These are phyloP conservation scores for Pipra filicauda DNA, from an alignment of 2,113 vertebrate species.

Conservation along the genomic window DNA sequence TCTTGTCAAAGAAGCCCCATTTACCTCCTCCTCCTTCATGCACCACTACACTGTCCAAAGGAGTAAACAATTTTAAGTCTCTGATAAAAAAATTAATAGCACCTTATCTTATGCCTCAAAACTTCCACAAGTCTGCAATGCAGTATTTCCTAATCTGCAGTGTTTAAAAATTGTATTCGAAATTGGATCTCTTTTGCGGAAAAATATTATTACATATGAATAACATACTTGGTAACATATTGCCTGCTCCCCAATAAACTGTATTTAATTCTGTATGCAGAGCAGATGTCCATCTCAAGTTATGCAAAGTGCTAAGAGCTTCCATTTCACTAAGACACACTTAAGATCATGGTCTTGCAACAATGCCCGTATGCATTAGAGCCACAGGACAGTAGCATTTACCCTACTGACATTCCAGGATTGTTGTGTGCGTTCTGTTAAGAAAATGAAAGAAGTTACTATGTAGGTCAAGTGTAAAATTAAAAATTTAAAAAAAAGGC, in stretches of 20 bases:
- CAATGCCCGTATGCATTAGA: not conserved
- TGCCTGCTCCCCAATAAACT: not conserved
- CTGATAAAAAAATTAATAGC: not conserved
- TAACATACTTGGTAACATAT: not conserved
- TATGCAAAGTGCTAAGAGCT: not conserved
- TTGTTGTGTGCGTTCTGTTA: not conserved
- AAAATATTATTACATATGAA: not conserved
- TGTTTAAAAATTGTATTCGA: not conserved
- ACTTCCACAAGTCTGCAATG: not conserved
- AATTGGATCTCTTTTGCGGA: not conserved
- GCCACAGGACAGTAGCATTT: not conserved
- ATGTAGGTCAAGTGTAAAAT: slow-evolving; percentile 2
- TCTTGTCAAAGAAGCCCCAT: not conserved
- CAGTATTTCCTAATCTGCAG: not conserved
- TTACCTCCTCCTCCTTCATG: not conserved
- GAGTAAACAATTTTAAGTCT: not conserved
- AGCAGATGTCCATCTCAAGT: not conserved
- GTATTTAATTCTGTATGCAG: not conserved
- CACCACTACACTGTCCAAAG: fast-evolving
- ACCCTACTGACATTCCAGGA: not conserved
- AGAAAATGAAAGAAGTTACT: not conserved
- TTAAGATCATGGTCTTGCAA: not conserved
- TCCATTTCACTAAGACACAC: not conserved
- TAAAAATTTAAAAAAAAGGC: not conserved
- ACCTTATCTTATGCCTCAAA: not conserved